Evolutionary conservation across 2,113 vertebrate species (phyloP).

Genomic region (Alexandromys fortis): DNA sequence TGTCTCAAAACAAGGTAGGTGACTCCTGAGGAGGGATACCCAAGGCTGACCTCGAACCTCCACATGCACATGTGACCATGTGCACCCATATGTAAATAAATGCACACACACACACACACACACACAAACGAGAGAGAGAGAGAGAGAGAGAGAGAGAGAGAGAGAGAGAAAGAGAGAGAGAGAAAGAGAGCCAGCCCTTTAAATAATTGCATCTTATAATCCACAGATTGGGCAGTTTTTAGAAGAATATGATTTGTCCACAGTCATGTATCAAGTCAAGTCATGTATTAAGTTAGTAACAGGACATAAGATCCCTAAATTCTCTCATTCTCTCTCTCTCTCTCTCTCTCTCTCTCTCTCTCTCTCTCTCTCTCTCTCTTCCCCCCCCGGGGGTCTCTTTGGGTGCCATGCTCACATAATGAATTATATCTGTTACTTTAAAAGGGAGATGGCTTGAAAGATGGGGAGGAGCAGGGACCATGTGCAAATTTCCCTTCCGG

Average conservation of each 20-base stretch:
- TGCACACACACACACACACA: background rate
- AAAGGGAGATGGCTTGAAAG: background rate
- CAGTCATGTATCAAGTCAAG: background rate
- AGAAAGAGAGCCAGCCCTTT: background rate
- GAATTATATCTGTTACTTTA: background rate
- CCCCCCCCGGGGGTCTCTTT: background rate
- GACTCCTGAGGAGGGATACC: background rate
- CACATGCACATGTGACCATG: background rate
- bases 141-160: too few relatives aligned
- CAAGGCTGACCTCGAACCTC: background rate
- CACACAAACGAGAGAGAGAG: too few relatives aligned
- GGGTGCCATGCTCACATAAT: background rate
- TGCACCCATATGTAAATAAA: background rate
- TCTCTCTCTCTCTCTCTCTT: background rate
- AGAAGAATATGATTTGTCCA: background rate
- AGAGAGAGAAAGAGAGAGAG: too few relatives aligned
- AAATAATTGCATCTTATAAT: conserved; percentile 6
- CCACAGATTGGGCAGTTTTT: background rate
- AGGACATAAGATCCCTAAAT: rapidly evolving
- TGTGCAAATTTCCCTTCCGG: background rate
- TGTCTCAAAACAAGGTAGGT: background rate
- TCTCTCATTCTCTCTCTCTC: too few relatives aligned
- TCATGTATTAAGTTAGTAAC: background rate
- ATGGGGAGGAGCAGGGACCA: background rate
- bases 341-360: too few relatives aligned